Conservation (phyloP, 2,888 invertebrate genomes). For the Apotomis betuletana region DNA sequence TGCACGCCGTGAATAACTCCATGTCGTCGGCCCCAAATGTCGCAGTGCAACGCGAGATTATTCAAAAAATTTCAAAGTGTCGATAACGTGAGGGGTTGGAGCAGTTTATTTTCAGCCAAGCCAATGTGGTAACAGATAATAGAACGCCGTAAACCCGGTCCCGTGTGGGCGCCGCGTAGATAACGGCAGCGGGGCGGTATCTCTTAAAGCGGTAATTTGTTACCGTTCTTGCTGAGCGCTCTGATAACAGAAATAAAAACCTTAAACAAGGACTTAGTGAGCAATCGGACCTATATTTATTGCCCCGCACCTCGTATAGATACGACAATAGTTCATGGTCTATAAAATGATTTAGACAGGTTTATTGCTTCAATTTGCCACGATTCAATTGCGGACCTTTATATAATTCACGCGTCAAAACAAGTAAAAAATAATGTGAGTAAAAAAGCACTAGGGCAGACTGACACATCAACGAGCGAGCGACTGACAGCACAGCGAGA, state of each 20-base stretch:
- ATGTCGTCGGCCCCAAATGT: conserved; percentile 29
- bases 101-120: conserved; percentile 72
- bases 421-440: conserved; percentile 36
- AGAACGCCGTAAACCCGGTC: conserved; percentile 67
- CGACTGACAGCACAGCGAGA: conserved; percentile 55
- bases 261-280: conserved; percentile 53
- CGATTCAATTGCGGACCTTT: conserved; percentile 31
- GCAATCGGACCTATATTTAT: conserved; percentile 44
- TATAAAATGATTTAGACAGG: conserved; percentile 16
- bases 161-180: conserved; percentile 72
- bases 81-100: conserved; percentile 59
- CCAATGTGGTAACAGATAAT: conserved; percentile 73
- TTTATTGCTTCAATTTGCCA: conserved; percentile 25
- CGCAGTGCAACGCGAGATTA: conserved; percentile 44
- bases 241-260: conserved; percentile 64
- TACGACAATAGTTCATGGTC: conserved; percentile 7
- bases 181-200: conserved; percentile 66
- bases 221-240: conserved; percentile 61
- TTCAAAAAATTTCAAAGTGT: conserved; percentile 54
- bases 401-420: conserved; percentile 24
- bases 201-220: conserved; percentile 76
- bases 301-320: conserved; percentile 12
- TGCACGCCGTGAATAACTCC: conserved; percentile 31
- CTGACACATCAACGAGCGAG: conserved; percentile 49
- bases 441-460: conserved; percentile 43